Evolutionary conservation across 2,888 invertebrate species (phyloP), one percentile per base, ranked within the genome.

Genomic region (Aphrophora alni): DNA sequence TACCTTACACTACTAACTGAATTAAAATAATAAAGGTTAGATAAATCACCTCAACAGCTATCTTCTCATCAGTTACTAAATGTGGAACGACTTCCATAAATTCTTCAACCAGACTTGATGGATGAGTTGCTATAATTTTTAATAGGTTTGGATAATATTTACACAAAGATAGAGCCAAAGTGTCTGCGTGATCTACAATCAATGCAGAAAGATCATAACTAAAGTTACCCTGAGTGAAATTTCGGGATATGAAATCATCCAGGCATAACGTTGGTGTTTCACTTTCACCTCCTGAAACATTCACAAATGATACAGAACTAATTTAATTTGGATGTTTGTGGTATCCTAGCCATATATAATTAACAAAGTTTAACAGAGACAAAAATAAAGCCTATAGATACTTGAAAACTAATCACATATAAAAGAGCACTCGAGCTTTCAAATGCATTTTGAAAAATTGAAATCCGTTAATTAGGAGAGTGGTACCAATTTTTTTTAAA

Each of bases 61-160:
- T 44, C 3, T 75, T 75, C 5, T 28, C 5, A 75, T 81, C 75
- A 14, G 8, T 3, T 10, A 8, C 26, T 4, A 78, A 72, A 17
- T 68, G 44, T n/a, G 75, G 17, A 24, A 78, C 76, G 21, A 81
- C 24, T 8, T 38, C 68, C 27, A 81, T 26, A 51, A 78, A 81
- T 33, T 81, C 81, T 59, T 81, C 81, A 12, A 81, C 38, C 44
- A 81, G 75, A 38, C 75, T 38, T 12, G 77, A 74, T 17, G 81
- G 81, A 51, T 81, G 81, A n/a, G 78, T 81, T 17, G 81, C 81
- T 10, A 78, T 26, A 25, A 81, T 78, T 27, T 81, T 81, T 25
- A 81, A 71, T 17, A 81, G 8, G 33, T 78, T 81, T 27, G 78
- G 75, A 25, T 44, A 38, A 72, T 81, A 78, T 24, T 70, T 78